Percentiles rank a stretch among this genome's conserved stretches.
phyloP scores from a whole-genome alignment of 2,888 invertebrate genomes.

The Acronicta alni region DNA sequence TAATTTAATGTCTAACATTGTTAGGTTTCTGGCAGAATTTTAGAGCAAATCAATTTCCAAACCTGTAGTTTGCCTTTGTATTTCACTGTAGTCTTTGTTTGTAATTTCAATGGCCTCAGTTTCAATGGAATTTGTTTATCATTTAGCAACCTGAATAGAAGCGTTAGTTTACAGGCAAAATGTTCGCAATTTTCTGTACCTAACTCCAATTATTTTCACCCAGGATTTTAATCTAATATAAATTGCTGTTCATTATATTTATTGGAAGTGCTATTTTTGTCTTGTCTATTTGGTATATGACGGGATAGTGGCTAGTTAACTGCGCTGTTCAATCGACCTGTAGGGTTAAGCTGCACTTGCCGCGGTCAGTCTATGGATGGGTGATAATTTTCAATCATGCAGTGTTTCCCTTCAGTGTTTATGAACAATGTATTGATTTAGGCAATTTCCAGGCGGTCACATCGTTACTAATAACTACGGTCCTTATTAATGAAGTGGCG shows the following conservation, averaged over 20 bases:
- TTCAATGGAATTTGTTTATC: constrained; percentile 27
- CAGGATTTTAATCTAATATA: constrained; percentile 10
- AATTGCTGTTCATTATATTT: constrained; percentile 36
- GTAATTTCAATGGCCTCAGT: constrained; percentile 13
- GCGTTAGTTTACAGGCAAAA: constrained; percentile 3
- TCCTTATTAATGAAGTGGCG: neutral
- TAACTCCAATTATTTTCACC: constrained; percentile 20
- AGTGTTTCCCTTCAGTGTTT: too few relatives aligned
- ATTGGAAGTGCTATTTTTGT: constrained; percentile 10
- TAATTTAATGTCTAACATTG: constrained; percentile 6
- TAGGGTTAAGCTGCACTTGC: neutral
- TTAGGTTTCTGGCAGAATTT: constrained; percentile 5
- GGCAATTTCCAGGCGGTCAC: neutral
- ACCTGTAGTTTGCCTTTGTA: too few relatives aligned
- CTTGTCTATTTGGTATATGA: too few relatives aligned
- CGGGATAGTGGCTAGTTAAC: too few relatives aligned
- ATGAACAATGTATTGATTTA: too few relatives aligned
- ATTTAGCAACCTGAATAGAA: constrained; percentile 3
- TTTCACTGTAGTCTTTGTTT: constrained; percentile 20
- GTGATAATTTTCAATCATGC: too few relatives aligned
- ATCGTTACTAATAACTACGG: constrained; percentile 1
- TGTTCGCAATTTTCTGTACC: neutral
- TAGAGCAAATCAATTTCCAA: constrained; percentile 5
- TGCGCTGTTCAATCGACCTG: neutral
- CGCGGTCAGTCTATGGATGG: too few relatives aligned